These are phyloP conservation scores for Bufo gargarizans DNA, from an alignment of 2,113 vertebrate genomes.

Conservation along the genomic window DNA sequence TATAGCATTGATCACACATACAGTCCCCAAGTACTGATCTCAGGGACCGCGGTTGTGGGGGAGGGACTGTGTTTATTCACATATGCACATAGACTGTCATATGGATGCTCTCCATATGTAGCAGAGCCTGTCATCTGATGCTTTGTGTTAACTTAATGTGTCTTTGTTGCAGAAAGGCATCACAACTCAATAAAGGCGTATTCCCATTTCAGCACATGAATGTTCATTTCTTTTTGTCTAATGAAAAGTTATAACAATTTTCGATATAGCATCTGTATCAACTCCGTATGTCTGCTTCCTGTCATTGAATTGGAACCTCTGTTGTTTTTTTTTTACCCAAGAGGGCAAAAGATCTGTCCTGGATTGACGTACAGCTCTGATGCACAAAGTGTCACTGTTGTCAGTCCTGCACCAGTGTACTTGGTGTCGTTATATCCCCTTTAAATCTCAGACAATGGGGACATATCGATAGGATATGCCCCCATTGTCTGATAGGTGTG, in stretches of 20 bases:
- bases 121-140: neutral
- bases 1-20: neutral
- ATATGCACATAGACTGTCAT: neutral
- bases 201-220: neutral
- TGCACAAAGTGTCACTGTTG: neutral
- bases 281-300: neutral
- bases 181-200: neutral
- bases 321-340: neutral
- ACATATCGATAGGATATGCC: too few relatives aligned
- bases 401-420: too few relatives aligned
- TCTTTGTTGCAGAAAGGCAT: neutral
- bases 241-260: too few relatives aligned
- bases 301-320: neutral
- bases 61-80: neutral
- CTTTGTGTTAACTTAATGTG: neutral
- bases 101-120: neutral
- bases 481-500: too few relatives aligned
- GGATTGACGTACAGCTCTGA: neutral
- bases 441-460: too few relatives aligned
- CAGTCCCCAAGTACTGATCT: neutral
- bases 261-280: neutral
- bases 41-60: neutral
- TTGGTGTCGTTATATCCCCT: too few relatives aligned
- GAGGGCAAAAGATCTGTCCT: neutral
- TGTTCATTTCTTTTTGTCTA: too few relatives aligned